Evolutionary conservation across 1,140 invertebrate species (phyloP).

Genomic region (Anoplolepis gracilipes): DNA sequence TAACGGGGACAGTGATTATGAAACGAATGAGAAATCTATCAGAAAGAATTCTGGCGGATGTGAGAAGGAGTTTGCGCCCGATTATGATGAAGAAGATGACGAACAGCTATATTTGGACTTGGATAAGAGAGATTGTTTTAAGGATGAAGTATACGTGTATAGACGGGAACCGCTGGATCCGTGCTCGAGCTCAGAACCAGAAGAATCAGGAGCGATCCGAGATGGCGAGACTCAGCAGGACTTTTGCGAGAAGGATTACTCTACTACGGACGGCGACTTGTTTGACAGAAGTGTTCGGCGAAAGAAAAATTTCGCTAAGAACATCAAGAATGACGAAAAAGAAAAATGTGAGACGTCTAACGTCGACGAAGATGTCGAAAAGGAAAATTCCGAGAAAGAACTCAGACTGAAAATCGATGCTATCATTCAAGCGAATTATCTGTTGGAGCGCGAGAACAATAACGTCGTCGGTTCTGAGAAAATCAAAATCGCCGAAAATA

Average conservation of each 20-base stretch:
- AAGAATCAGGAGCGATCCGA: neutral
- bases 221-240: neutral
- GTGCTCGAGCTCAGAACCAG: conserved; percentile 7
- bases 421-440: conserved; percentile 80
- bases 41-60: neutral
- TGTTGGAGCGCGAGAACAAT: conserved; percentile 80
- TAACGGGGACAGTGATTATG: neutral
- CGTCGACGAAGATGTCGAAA: conserved; percentile 14
- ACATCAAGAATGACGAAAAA: conserved; percentile 18
- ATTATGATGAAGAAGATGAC: conserved; percentile 21
- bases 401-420: conserved; percentile 77
- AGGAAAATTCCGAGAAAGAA: conserved; percentile 68
- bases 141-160: conserved; percentile 75
- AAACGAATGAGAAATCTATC: neutral
- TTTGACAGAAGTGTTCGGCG: neutral
- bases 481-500: neutral
- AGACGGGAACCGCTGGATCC: conserved; percentile 52
- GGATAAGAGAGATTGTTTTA: conserved; percentile 46
- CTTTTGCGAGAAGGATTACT: conserved; percentile 1
- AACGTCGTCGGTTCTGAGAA: conserved; percentile 66
- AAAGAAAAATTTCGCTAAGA: neutral
- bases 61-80: neutral
- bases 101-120: conserved; percentile 32
- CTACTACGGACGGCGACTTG: conserved; percentile 20
- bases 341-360: neutral